A percentile compares a stretch with the other conserved stretches of the same genome.
Evolutionary conservation across 2,113 vertebrate species (phyloP).

Genomic region (Trichomycterus rosablanca): DNA sequence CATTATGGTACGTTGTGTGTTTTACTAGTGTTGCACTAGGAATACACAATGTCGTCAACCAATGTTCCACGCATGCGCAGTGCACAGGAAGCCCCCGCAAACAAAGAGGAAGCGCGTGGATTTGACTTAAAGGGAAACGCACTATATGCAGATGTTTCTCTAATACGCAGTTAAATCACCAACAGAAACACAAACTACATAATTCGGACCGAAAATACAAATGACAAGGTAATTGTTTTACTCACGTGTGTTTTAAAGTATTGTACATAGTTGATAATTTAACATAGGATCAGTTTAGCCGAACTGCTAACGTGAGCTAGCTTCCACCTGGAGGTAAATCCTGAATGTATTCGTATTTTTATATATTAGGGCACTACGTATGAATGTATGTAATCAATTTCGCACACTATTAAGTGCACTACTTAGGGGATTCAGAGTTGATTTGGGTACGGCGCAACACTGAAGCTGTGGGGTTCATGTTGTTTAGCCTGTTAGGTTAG

Average conservation of each 20-base stretch:
- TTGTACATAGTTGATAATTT: neutral
- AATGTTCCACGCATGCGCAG: slow-evolving; percentile 42
- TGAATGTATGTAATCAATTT: neutral
- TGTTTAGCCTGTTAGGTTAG: too few relatives aligned
- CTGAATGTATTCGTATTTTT: neutral
- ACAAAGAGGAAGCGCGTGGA: slow-evolving; percentile 46
- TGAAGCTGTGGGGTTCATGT: too few relatives aligned
- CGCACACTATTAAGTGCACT: neutral
- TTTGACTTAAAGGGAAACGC: slow-evolving; percentile 34
- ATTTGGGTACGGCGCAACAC: neutral
- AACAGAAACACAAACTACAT: too few relatives aligned
- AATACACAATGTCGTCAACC: too few relatives aligned
- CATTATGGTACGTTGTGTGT: too few relatives aligned
- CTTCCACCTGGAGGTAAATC: neutral
- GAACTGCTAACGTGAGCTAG: neutral
- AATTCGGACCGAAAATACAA: too few relatives aligned
- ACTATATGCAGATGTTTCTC: neutral
- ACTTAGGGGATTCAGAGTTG: neutral
- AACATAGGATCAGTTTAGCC: neutral
- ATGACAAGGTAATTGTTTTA: neutral
- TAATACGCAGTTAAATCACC: too few relatives aligned
- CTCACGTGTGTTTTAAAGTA: neutral
- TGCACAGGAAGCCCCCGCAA: slow-evolving; percentile 35
- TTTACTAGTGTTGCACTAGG: too few relatives aligned
- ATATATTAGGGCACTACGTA: neutral